Percentiles rank a stretch among this genome's conserved stretches.
Conservation (phyloP, 2,797 vertebrate genomes). For the Coregonus ussuriensis region DNA sequence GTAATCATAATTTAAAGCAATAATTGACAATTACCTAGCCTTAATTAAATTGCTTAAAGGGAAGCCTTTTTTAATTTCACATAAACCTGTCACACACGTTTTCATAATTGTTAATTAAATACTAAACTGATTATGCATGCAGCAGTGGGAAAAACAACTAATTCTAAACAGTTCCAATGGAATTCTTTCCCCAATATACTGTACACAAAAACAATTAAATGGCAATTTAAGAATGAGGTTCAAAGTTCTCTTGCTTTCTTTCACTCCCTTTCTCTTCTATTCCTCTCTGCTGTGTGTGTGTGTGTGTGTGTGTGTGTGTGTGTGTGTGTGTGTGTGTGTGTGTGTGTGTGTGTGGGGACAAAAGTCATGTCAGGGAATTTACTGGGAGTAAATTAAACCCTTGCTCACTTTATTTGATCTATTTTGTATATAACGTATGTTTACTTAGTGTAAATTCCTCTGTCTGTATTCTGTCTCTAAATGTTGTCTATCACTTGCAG, state of each 20-base stretch:
- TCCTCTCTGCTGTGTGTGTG: conserved; percentile 27
- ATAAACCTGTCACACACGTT: conserved; percentile 63
- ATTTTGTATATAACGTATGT: no score
- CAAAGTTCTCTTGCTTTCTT: conserved; percentile 29
- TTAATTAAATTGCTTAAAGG: neutral
- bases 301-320: conserved; percentile 12
- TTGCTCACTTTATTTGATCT: neutral
- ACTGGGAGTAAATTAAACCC: neutral
- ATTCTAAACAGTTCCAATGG: conserved; percentile 47
- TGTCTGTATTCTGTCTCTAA: no score
- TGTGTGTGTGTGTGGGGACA: neutral
- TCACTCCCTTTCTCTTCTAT: conserved; percentile 28
- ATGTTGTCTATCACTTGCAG: no score
- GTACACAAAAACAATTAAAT: conserved; percentile 43
- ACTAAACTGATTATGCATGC: conserved; percentile 67
- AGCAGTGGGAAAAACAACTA: conserved; percentile 64
- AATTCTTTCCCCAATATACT: conserved; percentile 47
- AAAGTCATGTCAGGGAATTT: neutral
- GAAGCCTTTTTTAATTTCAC: neutral
- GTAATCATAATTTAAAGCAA: conserved; percentile 20
- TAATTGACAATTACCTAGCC: conserved; percentile 18
- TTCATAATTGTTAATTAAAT: conserved; percentile 70
- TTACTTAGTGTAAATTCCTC: no score
- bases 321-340: no score
- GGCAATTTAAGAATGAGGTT: conserved; percentile 33